Evolutionary conservation across 92 coral and sea anemone genomes (phyloP).

Genomic region (Epizoanthus scotinus): DNA sequence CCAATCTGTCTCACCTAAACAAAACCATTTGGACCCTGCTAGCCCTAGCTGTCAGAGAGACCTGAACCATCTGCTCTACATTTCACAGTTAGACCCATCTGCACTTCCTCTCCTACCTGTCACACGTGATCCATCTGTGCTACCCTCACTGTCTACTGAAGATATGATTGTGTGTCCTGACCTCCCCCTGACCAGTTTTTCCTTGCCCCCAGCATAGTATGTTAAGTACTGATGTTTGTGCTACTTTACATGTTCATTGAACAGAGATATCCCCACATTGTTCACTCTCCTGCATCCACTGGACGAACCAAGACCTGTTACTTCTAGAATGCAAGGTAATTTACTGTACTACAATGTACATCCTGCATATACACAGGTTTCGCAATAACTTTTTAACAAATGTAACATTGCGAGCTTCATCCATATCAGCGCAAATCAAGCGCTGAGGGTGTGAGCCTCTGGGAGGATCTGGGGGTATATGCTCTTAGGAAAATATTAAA

Average conservation of each 20-base stretch:
- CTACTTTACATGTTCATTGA: not conserved
- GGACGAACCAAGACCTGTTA: constrained; percentile 96
- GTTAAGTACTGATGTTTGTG: too few species aligned
- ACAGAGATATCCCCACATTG: constrained; percentile 83
- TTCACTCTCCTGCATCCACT: constrained; percentile 92
- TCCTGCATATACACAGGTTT: too few species aligned
- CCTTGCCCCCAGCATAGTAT: too few species aligned
- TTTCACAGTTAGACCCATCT: not conserved
- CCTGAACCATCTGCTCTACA: not conserved
- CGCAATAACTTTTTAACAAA: too few species aligned
- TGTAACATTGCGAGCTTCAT: too few species aligned
- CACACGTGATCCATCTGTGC: too few species aligned
- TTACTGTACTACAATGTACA: not conserved
- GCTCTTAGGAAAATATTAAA: too few species aligned
- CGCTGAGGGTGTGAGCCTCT: too few species aligned
- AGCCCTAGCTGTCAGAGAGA: not conserved
- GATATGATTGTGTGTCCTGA: not conserved
- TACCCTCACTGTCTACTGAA: not conserved
- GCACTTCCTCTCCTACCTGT: not conserved
- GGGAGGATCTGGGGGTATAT: too few species aligned
- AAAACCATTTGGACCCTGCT: not conserved
- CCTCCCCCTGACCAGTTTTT: too few species aligned
- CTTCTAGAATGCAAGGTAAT: constrained; percentile 82
- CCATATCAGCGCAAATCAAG: too few species aligned
- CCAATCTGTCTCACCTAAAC: too few species aligned